phyloP scores from a whole-genome alignment of 2,797 vertebrate genomes.

The Champsocephalus esox region DNA sequence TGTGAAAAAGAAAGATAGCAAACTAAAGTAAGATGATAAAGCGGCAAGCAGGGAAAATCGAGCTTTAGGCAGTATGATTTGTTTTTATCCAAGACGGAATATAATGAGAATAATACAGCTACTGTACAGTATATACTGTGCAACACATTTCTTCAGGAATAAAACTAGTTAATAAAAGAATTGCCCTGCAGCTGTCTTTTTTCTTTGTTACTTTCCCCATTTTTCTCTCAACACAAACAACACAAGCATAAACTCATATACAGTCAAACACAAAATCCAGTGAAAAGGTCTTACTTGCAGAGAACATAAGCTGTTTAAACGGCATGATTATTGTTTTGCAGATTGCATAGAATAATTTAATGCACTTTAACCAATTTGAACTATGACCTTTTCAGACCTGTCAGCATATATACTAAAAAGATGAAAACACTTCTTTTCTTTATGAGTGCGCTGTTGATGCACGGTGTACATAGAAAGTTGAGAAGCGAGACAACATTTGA shows the following conservation, averaged over 20 bases:
- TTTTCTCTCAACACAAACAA: slow-evolving; percentile 38
- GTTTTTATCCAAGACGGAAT: slow-evolving; percentile 68
- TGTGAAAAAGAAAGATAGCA: slow-evolving; percentile 39
- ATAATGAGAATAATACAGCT: slow-evolving; percentile 53
- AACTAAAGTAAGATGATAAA: slow-evolving; percentile 70
- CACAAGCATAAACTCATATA: slow-evolving; percentile 38
- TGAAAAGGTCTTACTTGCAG: background rate
- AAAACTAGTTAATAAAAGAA: slow-evolving; percentile 61
- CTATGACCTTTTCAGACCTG: background rate
- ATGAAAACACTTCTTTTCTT: background rate
- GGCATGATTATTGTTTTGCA: background rate
- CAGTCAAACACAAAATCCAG: background rate
- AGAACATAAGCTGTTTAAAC: background rate
- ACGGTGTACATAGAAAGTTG: background rate
- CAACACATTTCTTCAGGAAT: slow-evolving; percentile 41
- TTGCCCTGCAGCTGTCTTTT: slow-evolving; percentile 45
- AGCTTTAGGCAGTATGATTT: slow-evolving; percentile 74
- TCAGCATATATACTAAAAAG: background rate
- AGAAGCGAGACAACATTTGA: no score
- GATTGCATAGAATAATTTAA: background rate
- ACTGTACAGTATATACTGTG: slow-evolving; percentile 52
- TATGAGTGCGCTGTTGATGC: background rate
- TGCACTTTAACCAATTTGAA: background rate
- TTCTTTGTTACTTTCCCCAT: slow-evolving; percentile 31
- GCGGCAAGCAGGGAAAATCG: slow-evolving; percentile 58